phyloP scores from a whole-genome alignment of 2,888 invertebrate species.

The Mythimna vitellina region DNA sequence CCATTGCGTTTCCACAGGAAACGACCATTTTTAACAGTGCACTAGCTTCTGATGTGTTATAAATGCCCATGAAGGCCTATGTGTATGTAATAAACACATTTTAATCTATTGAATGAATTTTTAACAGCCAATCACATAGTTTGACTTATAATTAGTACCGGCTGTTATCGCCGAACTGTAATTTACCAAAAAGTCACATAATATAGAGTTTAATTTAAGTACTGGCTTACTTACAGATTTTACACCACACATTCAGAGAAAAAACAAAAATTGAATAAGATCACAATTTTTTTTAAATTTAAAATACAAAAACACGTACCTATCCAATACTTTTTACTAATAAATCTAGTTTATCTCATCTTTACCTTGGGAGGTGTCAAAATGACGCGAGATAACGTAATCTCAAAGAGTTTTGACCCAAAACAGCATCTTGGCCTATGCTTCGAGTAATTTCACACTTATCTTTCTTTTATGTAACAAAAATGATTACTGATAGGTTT shows the following conservation, averaged over 20 bases:
- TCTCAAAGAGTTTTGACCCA: slow-evolving; percentile 52
- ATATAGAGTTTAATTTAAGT: not conserved
- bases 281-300: not conserved
- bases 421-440: slow-evolving; percentile 30
- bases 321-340: slow-evolving; percentile 2
- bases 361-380: slow-evolving; percentile 70
- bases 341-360: slow-evolving; percentile 61
- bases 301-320: not conserved
- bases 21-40: no score
- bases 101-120: not conserved
- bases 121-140: not conserved
- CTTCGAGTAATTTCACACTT: slow-evolving; percentile 33
- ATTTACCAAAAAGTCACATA: not conserved
- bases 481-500: not conserved
- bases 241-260: not conserved
- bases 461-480: slow-evolving; percentile 31
- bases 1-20: no score
- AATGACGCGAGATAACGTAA: slow-evolving; percentile 66
- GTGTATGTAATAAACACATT: no score
- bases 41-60: no score
- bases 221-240: not conserved
- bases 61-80: no score
- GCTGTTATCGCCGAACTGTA: no score
- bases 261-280: not conserved
- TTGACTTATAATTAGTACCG: not conserved